Evolutionary conservation across 2,888 invertebrate genomes (phyloP).

Genomic region (Drosophila kokeensis): DNA sequence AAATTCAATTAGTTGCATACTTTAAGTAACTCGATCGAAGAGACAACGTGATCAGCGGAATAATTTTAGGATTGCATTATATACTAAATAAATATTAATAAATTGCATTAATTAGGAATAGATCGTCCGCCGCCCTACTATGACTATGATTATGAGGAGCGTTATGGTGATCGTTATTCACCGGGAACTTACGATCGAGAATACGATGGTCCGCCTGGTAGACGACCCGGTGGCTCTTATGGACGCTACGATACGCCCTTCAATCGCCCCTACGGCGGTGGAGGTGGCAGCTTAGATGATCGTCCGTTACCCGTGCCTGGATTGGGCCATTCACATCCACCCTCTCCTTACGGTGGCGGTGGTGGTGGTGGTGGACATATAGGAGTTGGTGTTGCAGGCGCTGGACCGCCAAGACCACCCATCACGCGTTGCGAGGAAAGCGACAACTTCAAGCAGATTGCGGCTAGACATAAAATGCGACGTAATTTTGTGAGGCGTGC

Average conservation of each 20-base stretch:
- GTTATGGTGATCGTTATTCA: constrained; percentile 78
- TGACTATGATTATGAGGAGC: constrained; percentile 84
- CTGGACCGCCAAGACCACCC: constrained; percentile 85
- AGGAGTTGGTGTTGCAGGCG: constrained; percentile 77
- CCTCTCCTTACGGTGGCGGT: constrained; percentile 63
- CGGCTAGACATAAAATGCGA: constrained; percentile 91
- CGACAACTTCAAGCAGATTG: constrained; percentile 93
- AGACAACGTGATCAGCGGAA: constrained; percentile 24
- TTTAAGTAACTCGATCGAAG: constrained; percentile 29
- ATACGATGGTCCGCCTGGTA: constrained; percentile 80
- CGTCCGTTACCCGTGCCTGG: constrained; percentile 77
- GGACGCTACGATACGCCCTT: constrained; percentile 83
- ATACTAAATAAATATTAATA: not conserved
- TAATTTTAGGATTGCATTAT: constrained; percentile 9
- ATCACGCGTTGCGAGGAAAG: constrained; percentile 90
- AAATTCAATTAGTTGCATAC: constrained; percentile 37
- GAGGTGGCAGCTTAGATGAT: constrained; percentile 65
- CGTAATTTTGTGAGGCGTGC: constrained; percentile 91
- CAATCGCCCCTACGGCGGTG: constrained; percentile 80
- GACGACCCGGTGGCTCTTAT: constrained; percentile 79
- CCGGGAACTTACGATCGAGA: constrained; percentile 82
- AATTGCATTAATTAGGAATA: constrained; percentile 67
- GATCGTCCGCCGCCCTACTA: constrained; percentile 83
- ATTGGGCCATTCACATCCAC: constrained; percentile 67
- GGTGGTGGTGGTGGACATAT: constrained; percentile 50